Percentiles rank a stretch among this genome's conserved stretches.
Conservation (phyloP, 2,113 vertebrate genomes). For the Sula dactylatra region DNA sequence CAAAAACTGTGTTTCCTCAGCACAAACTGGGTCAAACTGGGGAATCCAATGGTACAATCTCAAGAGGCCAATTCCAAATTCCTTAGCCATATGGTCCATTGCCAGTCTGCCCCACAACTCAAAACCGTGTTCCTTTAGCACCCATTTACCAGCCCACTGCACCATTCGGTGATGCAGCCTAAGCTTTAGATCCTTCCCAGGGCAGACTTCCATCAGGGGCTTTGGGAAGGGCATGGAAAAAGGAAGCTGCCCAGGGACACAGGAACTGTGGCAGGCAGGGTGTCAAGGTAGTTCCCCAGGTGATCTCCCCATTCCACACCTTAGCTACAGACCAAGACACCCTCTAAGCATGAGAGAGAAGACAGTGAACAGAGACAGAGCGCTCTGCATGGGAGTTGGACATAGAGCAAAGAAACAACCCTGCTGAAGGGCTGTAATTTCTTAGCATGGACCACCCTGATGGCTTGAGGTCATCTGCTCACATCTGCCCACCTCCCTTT, state of each 20-base stretch:
- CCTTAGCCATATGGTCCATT: not conserved
- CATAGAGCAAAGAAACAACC: not conserved
- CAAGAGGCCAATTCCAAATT: not conserved
- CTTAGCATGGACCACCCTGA: not conserved
- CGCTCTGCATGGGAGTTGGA: not conserved
- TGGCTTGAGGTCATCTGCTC: not conserved
- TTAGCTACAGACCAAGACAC: not conserved
- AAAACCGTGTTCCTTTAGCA: not conserved
- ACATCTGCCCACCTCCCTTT: not conserved
- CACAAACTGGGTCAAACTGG: not conserved
- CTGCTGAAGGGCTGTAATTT: not conserved
- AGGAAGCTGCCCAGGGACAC: not conserved
- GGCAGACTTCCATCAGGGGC: not conserved
- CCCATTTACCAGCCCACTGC: not conserved
- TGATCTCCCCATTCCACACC: not conserved
- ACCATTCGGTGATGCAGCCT: not conserved
- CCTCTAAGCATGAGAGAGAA: not conserved
- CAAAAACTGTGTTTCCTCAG: not conserved
- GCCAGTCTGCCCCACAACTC: not conserved
- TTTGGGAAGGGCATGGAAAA: not conserved
- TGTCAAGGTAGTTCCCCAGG: not conserved
- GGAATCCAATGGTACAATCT: not conserved
- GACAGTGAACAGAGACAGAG: not conserved
- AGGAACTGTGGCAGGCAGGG: not conserved
- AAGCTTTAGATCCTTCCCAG: not conserved